Base-by-base conservation (phyloP, 2,797 vertebrate genomes). In the Poliocrania exsul region DNA sequence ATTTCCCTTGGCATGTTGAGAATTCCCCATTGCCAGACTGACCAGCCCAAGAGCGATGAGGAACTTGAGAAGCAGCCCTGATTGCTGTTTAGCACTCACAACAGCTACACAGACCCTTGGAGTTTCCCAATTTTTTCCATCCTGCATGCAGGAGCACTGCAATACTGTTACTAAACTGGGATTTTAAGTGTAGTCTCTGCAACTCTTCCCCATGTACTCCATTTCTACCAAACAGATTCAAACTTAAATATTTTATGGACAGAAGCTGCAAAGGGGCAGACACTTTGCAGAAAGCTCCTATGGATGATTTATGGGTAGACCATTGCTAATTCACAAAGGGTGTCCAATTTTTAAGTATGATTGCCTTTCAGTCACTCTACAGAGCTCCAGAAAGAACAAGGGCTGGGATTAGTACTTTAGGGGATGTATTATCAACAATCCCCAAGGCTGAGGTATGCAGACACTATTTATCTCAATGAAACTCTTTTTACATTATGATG, bases 391-490 rank as follows among this genome's bases (percentile, higher is more conserved):
- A 56, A 26, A 79, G 56, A 93, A 67, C 38, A 67, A 88, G 77
- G n/a, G 35, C 75, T 28, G 26, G 81, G 62, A 88, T 86, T 89
- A 85, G 81, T 77, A 86, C 53, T 88, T 90, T 11, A 84, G 71
- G 74, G 57, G 64, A 72, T 51, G 29, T 57, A 81, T 66, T 86
- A 91, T 88, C 86, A 90, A 93, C 66, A 88, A 5, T 56, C 74
- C 31, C 28, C 16, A 50, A 86, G 87, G 53, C 51, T 90, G 85
- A 93, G 90, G 67, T 82, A 88, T 50, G 75, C 79, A 91, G 85
- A 74, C 71, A 64, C 80, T 81, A 88, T 92, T 96, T 91, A 95
- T 95, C 88, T 95, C 94, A 88, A 56, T 91, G 82, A 86, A 95
- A 83, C 86, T 49, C 69, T 74, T 93, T 83, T 77, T 69, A 91